Evolutionary conservation across 2,888 invertebrate species (phyloP), one percentile per base, ranked within the genome.

Genomic region (Eupeodes latifasciatus): DNA sequence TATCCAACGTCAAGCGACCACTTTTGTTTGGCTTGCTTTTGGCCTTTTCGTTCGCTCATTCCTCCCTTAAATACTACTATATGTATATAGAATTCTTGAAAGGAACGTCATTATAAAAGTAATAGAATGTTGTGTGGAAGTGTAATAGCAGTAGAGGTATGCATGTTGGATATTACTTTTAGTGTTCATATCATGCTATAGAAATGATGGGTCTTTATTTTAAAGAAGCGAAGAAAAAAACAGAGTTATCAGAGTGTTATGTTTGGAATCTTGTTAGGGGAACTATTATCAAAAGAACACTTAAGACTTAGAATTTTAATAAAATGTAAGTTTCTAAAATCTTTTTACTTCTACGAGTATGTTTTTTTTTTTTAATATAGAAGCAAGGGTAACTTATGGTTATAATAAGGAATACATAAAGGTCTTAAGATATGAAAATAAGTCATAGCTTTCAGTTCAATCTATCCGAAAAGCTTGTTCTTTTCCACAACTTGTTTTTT

Each of bases 181-280:
- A 61, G 72, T 66, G 66, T 51, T 75, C 53, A 16, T 16, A n/a
- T 1, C 40, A 40, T 4, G 40, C 9, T 9, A 64, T 55, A 40
- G 59, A 51, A 47, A 34, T 79, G 57, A 86, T 79, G 59, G 55
- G 36, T 44, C 69, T 76, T 47, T n/a, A 53, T 55, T 69, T 14
- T 9, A 40, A 40, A 36, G 9, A 40, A 40, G 6, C 40, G 79
- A 75, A 53, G 19, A 27, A 19, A 34, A 34, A 34, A 59, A 59
- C 7, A 14, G 14, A 49, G 27, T 86, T 19, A 82, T 67, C 34
- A 44, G 53, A 59, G 83, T 74, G 75, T 51, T 61, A 67, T 62
- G 61, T 34, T 47, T 61, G 49, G 71, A 75, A 82, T 82, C 69
- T 71, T 69, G 69, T 86, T 86, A 59, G 9, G 78, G 62, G 55